These are phyloP conservation scores for Mamestra brassicae DNA, from an alignment of 2,888 invertebrate genomes.

Conservation along the genomic window DNA sequence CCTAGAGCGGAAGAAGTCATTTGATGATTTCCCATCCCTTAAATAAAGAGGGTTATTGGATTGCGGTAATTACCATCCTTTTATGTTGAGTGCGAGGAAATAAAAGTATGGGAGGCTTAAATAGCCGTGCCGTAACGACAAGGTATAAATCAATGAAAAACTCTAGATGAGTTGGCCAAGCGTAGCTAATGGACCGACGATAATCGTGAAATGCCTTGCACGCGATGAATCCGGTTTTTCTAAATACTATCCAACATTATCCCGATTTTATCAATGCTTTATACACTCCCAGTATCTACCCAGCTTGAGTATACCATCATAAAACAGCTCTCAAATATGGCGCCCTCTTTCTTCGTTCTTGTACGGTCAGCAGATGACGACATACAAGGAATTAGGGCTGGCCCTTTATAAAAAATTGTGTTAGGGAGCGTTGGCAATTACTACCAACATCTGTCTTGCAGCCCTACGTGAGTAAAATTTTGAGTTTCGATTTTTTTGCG, in stretches of 20 bases:
- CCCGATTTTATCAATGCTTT: slow-evolving; percentile 45
- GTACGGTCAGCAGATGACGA: slow-evolving; percentile 49
- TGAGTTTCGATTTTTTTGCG: slow-evolving; percentile 31
- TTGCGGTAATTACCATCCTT: no score
- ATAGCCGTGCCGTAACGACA: no score
- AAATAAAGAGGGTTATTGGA: no score
- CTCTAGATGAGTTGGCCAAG: no score
- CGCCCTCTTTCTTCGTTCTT: slow-evolving; percentile 45
- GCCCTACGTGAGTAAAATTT: slow-evolving; percentile 42
- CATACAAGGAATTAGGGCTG: slow-evolving; percentile 36
- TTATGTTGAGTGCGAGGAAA: no score
- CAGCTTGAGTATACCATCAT: slow-evolving; percentile 40
- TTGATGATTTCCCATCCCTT: no score
- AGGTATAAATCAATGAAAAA: no score
- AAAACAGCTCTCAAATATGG: slow-evolving; percentile 50
- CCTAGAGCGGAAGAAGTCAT: no score
- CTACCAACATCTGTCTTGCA: slow-evolving; percentile 46
- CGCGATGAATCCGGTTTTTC: slow-evolving; percentile 40
- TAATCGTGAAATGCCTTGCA: slow-evolving; percentile 54
- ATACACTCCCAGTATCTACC: slow-evolving; percentile 24
- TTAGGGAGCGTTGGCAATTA: slow-evolving; percentile 36
- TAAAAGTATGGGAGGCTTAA: no score
- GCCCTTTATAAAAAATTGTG: slow-evolving; percentile 33
- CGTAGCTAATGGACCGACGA: slow-evolving; percentile 46
- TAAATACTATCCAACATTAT: slow-evolving; percentile 48